Conservation (phyloP, 2,797 vertebrate species). For the Anniella stebbinsi region DNA sequence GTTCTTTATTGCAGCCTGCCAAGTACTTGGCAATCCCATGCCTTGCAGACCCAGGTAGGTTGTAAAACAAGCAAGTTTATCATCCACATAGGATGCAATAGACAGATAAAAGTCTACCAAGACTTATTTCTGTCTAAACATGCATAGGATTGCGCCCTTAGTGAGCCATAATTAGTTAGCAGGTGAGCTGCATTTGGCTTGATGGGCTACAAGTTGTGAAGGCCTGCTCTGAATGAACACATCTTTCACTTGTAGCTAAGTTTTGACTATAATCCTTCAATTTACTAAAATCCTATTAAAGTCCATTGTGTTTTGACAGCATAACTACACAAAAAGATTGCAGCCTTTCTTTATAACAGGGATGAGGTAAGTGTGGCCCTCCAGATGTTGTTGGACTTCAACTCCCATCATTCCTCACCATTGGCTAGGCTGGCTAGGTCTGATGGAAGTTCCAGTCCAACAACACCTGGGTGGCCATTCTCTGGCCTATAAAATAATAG, state of each 20-base stretch:
- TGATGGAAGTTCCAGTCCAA: no score
- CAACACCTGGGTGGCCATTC: no score
- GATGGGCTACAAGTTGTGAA: not conserved
- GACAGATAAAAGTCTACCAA: no score
- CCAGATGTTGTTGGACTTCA: no score
- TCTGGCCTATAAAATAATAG: not conserved
- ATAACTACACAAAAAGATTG: not conserved
- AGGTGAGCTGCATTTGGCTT: not conserved
- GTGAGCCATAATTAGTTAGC: not conserved
- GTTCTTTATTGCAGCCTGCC: not conserved
- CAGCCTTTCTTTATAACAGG: not conserved
- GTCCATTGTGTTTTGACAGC: not conserved
- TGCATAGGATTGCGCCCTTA: not conserved
- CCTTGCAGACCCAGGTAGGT: not conserved
- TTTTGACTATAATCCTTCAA: not conserved
- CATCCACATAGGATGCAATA: no score
- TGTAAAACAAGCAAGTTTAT: not conserved
- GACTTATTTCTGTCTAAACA: no score
- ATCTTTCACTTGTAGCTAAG: not conserved
- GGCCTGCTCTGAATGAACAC: not conserved
- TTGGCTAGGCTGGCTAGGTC: no score
- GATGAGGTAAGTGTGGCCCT: no score
- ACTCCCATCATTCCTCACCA: no score
- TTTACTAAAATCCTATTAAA: slow-evolving; percentile 1
- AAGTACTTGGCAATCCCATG: not conserved